Evolutionary conservation across 1,140 invertebrate species (phyloP), one percentile per base, ranked within the genome.

Genomic region (Apis dorsata): DNA sequence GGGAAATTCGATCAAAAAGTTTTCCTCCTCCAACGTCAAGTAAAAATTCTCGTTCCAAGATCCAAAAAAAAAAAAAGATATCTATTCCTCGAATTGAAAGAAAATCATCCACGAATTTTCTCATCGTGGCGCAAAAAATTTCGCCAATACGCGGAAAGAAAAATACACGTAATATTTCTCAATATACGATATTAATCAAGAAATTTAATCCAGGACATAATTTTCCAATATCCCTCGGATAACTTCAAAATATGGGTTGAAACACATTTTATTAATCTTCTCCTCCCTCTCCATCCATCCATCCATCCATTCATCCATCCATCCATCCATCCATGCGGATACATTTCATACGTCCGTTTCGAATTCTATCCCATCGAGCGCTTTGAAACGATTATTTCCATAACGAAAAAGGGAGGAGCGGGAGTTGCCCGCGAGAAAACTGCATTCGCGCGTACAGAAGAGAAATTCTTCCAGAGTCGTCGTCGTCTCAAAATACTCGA

Each of bases 401-500:
- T n/a, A 12, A 49, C 44, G 66, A 69, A 34, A 11, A 19, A 21
- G 21, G 21, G 44, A 9, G 13, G 15, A 21, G 24, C 13, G n/a
- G n/a, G 28, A 21, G 11, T 21, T 60, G 21, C 17, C 24, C 11
- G 62, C 24, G 62, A 28, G 62, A 63, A 44, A 44, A 60, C 59
- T 1, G 24, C 12, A 51, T 69, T n/a, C 21, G 21, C 21, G 1
- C 21, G 21, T 7, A 24, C 24, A 34, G 34, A 44, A 44, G 9
- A n/a, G 57, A 80, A 63, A 70, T 62, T 82, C 57, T 62, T 63
- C 17, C 12, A 68, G 65, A 70, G 51, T 17, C 53, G 28, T 57
- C 51, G 1, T 44, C 34, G 15, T 17, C 66, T 70, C 74, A 70
- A 74, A 74, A 79, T 82, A n/a, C 70, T 24, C 44, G n/a, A 79